Conservation (phyloP, 2,888 invertebrate genomes). For the Chironomus tentans region DNA sequence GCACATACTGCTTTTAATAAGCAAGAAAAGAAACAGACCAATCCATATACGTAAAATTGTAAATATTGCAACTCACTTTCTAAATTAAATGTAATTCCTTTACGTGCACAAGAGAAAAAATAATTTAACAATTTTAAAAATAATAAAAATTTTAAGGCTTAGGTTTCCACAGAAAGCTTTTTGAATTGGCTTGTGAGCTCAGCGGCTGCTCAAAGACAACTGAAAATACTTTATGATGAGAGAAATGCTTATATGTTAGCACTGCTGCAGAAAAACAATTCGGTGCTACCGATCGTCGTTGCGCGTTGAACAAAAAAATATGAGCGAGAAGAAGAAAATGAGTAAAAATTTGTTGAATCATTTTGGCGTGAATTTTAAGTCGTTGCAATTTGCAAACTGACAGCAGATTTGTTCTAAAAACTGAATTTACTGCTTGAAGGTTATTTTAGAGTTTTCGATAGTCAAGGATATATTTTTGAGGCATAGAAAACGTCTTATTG, state of each 20-base stretch:
- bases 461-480: no score
- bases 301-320: no score
- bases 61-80: conserved; percentile 20
- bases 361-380: no score
- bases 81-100: conserved; percentile 21
- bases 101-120: not conserved
- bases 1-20: not conserved
- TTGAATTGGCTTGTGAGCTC: conserved; percentile 25
- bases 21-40: no score
- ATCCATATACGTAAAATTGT: not conserved
- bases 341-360: no score
- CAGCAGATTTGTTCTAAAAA: no score
- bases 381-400: no score
- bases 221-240: conserved; percentile 8
- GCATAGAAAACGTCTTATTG: no score
- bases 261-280: no score
- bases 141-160: not conserved
- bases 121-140: not conserved
- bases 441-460: no score
- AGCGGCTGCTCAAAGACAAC: conserved; percentile 21
- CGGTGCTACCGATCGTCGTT: not conserved
- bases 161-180: not conserved
- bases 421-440: no score
- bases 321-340: no score
- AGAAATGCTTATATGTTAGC: conserved; percentile 15